Evolutionary conservation across 2,888 invertebrate species (phyloP).

Genomic region (Pristionchus japonicus): DNA sequence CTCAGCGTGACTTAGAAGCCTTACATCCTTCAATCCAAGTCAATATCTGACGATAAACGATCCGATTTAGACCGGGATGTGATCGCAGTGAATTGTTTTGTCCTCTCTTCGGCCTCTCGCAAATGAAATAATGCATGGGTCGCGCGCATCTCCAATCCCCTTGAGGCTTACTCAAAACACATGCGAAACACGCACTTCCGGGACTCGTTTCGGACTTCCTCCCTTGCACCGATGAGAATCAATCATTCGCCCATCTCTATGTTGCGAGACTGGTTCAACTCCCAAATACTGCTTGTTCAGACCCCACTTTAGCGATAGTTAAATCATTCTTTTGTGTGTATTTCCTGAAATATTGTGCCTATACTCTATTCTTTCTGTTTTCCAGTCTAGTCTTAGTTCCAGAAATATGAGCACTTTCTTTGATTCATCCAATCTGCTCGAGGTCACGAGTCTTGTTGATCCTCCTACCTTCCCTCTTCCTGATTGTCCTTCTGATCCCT

Average conservation of each 20-base stretch:
- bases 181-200: conserved; percentile 18
- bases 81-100: not conserved
- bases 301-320: no score
- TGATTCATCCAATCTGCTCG: not conserved
- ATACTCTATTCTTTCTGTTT: not conserved
- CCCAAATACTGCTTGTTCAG: not conserved
- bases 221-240: not conserved
- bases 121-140: conserved; percentile 21
- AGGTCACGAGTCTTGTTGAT: not conserved
- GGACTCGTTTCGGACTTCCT: not conserved
- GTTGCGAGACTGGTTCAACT: not conserved
- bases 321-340: no score
- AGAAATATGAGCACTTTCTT: not conserved
- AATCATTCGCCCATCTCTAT: not conserved
- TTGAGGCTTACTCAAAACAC: not conserved
- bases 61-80: not conserved
- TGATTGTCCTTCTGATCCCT: not conserved
- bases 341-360: not conserved
- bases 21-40: not conserved
- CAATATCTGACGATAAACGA: not conserved
- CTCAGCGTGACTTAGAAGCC: not conserved
- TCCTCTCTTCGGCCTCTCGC: not conserved
- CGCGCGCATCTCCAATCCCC: not conserved
- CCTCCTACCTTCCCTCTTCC: not conserved
- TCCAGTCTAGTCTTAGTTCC: not conserved